These are phyloP conservation scores for Marronus borbonicus DNA, from an alignment of 2,888 invertebrate genomes.

Conservation along the genomic window DNA sequence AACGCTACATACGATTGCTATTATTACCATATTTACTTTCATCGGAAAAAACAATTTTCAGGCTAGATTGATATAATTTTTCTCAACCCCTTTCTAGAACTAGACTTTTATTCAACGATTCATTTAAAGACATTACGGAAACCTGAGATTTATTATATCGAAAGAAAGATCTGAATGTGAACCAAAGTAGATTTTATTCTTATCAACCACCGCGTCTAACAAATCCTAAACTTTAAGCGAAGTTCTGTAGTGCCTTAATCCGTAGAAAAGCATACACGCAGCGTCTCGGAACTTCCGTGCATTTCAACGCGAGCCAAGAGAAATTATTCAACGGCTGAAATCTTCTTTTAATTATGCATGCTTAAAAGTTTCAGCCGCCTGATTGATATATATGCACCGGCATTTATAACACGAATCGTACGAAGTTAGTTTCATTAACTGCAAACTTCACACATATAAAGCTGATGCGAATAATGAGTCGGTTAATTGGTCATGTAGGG, in stretches of 20 bases:
- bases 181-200: slow-evolving; percentile 11
- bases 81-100: too few species aligned
- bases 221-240: slow-evolving; percentile 23
- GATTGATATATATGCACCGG: slow-evolving; percentile 42
- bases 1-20: too few species aligned
- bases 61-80: too few species aligned
- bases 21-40: too few species aligned
- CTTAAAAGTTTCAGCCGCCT: slow-evolving; percentile 35
- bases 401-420: slow-evolving; percentile 33
- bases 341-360: slow-evolving; percentile 39
- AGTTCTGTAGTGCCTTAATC: slow-evolving; percentile 34
- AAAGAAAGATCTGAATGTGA: background rate
- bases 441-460: slow-evolving; percentile 36
- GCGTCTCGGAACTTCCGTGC: slow-evolving; percentile 25
- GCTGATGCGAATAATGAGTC: slow-evolving; percentile 37
- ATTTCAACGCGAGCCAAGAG: background rate
- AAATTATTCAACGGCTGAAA: slow-evolving; percentile 15
- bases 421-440: slow-evolving; percentile 36
- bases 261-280: slow-evolving; percentile 28
- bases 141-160: slow-evolving; percentile 3
- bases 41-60: too few species aligned
- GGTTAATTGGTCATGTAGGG: slow-evolving; percentile 12
- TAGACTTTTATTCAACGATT: background rate
- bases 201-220: slow-evolving; percentile 27
- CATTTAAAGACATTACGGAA: background rate